These are phyloP conservation scores for Bradysia coprophila DNA, from an alignment of 1,140 invertebrate genomes.

Conservation along the genomic window DNA sequence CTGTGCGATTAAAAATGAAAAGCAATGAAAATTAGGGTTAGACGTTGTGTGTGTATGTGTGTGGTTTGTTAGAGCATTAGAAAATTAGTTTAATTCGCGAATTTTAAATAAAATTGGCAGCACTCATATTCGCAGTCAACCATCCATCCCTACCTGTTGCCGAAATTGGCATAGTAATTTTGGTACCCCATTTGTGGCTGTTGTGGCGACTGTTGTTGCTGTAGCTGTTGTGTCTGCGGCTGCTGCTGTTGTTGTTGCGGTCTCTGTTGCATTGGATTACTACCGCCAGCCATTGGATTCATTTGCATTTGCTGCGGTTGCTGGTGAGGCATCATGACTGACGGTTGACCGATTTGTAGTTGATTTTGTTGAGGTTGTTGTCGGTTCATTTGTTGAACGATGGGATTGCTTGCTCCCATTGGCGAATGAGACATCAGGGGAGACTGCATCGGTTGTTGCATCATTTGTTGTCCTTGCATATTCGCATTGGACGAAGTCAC, in stretches of 20 bases:
- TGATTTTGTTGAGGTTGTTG: slow-evolving; percentile 6
- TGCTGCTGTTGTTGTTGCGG: slow-evolving; percentile 22
- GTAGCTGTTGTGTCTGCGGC: slow-evolving; percentile 13
- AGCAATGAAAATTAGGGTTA: slow-evolving; percentile 1
- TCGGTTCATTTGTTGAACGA: slow-evolving; percentile 9
- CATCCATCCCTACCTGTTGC: slow-evolving; percentile 3
- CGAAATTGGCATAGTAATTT: slow-evolving; percentile 1
- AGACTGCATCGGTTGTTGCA: no score
- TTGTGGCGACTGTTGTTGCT: slow-evolving; percentile 6
- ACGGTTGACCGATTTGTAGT: no score
- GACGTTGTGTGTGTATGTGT: background rate
- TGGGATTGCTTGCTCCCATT: slow-evolving; percentile 23
- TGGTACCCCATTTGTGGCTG: slow-evolving; percentile 2
- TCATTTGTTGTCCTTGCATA: no score
- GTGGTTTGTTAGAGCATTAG: no score
- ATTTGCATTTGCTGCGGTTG: slow-evolving; percentile 15
- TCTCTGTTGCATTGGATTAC: background rate
- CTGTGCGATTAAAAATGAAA: background rate
- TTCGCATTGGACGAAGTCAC: background rate
- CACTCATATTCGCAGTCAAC: no score
- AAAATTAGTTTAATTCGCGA: no score
- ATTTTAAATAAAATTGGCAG: no score
- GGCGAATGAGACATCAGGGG: no score
- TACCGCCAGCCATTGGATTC: background rate
- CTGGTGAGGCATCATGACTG: no score